Evolutionary conservation across 2,888 invertebrate genomes (phyloP), one percentile per base, ranked within the genome.

Genomic region (Mesochorus sp.): DNA sequence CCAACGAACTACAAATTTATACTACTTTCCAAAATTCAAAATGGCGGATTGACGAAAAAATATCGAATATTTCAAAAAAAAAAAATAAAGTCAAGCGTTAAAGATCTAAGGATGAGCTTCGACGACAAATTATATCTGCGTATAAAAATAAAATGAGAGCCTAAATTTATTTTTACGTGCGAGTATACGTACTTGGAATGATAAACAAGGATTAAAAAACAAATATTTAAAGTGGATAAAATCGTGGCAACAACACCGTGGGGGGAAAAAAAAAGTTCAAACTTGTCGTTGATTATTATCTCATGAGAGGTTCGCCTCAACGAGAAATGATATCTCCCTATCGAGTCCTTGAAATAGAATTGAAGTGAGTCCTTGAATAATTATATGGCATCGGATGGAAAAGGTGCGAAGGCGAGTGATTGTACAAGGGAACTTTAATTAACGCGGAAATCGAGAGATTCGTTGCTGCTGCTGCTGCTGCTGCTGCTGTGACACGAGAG

Each of bases 401-500:
- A 47, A 42, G 47, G 47, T 14, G 28, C 51, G 42, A 26, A 39
- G 44, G 28, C 47, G 47, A 14, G 2, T 53, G 47, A 59, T 57
- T 37, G 47, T 31, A 68, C 47, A 26, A 66, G 49, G 39, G 21
- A 67, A 57, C 67, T 77, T 67, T 67, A 72, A 77, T 77, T 68
- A 68, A 77, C 53, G 59, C 76, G 55, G 26, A 14, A 51, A 64
- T 59, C 66, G 57, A 51, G 59, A 66, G 61, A 34, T 76, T 44
- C 71, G 64, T 53, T 44, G 57, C 42, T 28, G 31, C 66, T 42
- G 31, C 44, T 26, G 17, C 66, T 44, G 37, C 42, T 67, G 28
- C 19, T 31, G 51, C 39, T 37, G 19, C 17, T 24, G 17, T 19
- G 24, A 51, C 17, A 37, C 51, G 76, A 71, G 26, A 72, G 61